Base-by-base conservation (phyloP, 2,797 vertebrate species). In the Liparis tanakae region DNA sequence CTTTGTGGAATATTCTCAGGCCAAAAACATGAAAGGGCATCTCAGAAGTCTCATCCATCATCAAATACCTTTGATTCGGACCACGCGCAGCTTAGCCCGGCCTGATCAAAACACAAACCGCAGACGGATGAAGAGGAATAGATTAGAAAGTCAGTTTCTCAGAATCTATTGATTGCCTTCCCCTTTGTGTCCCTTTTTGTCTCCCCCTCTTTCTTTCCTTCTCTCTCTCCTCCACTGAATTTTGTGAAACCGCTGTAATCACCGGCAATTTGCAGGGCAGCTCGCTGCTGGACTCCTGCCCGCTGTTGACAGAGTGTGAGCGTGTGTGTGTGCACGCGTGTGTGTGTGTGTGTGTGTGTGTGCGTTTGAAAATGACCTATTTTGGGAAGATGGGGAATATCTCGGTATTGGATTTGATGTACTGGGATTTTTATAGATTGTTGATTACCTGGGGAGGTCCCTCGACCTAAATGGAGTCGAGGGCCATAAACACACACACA, bases 111-210 rank as follows among this genome's bases (percentile, higher is more conserved):
- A 86, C 75, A 62, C 80, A 61, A 67, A 76, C 74, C 72, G 44
- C 82, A 72, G 76, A 77, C 13, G 43, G 82, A 76, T 74, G 81
- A 85, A 58, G 78, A 81, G 80, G 70, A 79, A 82, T 80, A 75
- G 84, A 91, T 87, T 68, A 67, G 46, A 86, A 84, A 86, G 87
- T 82, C 78, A 14, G 76, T 80, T 86, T 43, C 84, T 89, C 85
- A 71, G 68, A 58, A 81, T 74, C 17, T 87, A 92, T 93, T 86
- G 91, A 93, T 93, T 85, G 74, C 78, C 57, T 67, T 72, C 67
- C 25, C 25, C 25, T 30, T 30, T 30, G 25, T 30, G 25, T 30
- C 25, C 46, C 75, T 43, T 67, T 86, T 82, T 41, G n/a, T 82
- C 81, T 68, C 65, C 36, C 12, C 20, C 41, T 13, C 17, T 51